Conservation (phyloP, 1,140 invertebrate genomes). For the Eueides isabella region DNA sequence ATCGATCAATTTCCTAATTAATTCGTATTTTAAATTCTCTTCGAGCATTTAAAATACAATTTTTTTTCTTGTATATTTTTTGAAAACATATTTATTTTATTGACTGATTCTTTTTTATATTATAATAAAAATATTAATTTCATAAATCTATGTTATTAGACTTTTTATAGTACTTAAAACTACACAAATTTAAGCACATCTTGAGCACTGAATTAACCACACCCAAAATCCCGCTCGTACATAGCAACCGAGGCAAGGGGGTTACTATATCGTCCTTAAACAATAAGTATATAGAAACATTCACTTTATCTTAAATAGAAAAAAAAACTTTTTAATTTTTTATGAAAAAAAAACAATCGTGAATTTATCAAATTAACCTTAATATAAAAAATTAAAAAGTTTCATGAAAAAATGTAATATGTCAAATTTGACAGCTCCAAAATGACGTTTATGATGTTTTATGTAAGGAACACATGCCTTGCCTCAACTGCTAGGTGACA, state of each 20-base stretch:
- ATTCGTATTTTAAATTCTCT: not conserved
- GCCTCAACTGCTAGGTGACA: constrained; percentile 71
- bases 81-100: constrained; percentile 12
- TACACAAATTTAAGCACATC: constrained; percentile 22
- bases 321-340: constrained; percentile 32
- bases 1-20: not conserved
- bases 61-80: not conserved
- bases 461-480: constrained; percentile 39
- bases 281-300: not conserved
- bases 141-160: constrained; percentile 15
- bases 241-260: constrained; percentile 72
- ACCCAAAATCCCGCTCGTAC: constrained; percentile 50
- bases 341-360: too few species aligned
- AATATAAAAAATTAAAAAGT: not conserved
- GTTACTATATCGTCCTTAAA: not conserved
- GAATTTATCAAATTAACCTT: too few species aligned
- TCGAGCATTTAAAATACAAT: not conserved
- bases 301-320: not conserved
- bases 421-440: not conserved
- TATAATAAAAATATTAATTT: constrained; percentile 20
- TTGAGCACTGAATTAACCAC: constrained; percentile 37
- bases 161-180: not conserved
- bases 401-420: not conserved
- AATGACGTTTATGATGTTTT: not conserved
- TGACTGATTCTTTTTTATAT: not conserved